Base-by-base conservation (phyloP, 2,113 vertebrate genomes). In the Piprites chloris region DNA sequence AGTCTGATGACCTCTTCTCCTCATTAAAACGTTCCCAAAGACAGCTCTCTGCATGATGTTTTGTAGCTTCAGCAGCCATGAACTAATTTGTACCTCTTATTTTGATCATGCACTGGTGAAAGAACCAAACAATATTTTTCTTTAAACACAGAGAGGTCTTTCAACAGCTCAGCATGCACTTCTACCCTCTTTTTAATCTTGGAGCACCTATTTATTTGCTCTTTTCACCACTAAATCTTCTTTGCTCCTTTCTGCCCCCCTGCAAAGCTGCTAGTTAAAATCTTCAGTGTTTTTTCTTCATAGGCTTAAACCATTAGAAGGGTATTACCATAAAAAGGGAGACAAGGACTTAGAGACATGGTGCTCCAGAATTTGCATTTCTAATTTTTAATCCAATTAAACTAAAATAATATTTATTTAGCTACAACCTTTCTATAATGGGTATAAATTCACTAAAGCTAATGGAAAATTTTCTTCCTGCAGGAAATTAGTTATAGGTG, bases 11-110 rank as follows among this genome's bases (percentile, higher is more conserved):
- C 98, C 98, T 98, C 97, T 98, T 97, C 98, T 98, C 98, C 99
- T 99, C 99, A 99, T 99, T 99, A 99, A 99, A 99, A 99, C 98
- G 98, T 98, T 99, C 98, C 98, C 98, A 98, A 98, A 98, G 99
- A 99, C 98, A 98, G 97, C 97, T 98, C 99, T 98, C 99, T 98
- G 98, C 98, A 98, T 99, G 98, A 97, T 98, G 98, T 99, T 99
- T 98, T 98, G 98, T 98, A 98, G 98, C 98, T 98, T 97, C 98
- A 96, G 97, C 98, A 97, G 98, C 98, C 98, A 97, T 98, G 98
- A 98, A 98, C 98, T 98, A 98, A 98, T 99, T 99, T 99, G 98
- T 97, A 98, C 98, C 98, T 98, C 98, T 99, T 99, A 98, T 99
- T 99, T 98, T 98, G 98, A 99, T 99, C 99, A 99, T 98, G 98